Base-by-base conservation (phyloP, 2,797 vertebrate genomes). In the Alcedo quadribrachys region DNA sequence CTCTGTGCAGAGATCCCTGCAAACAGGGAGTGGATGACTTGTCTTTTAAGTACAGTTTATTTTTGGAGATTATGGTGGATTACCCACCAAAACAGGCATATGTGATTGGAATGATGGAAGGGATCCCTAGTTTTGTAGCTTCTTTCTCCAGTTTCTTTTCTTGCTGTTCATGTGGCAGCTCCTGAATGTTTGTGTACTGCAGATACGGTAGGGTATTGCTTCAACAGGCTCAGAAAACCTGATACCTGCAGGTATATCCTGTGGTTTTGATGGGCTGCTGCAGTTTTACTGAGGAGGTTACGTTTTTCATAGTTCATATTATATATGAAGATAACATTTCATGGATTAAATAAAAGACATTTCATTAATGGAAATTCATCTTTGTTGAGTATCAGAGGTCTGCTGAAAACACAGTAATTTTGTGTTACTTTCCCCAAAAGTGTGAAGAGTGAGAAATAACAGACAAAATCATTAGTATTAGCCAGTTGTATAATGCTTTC, bases 1-100 rank as follows among this genome's bases (percentile, higher is more conserved):
- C 53, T 88, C 30, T 58, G 0, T 13, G 17, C 16, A 45, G 71
- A 55, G 85, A 25, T 66, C 43, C 66, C 73, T 82, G 88, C 71
- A 81, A 60, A 90, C 25, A 85, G 35, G 37, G 50, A 82, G 62
- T 5, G 32, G 58, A 68, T 92, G 89, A 60, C 32, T 86, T 30
- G 51, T 55, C 30, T 74, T 70, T 80, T 32, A 81, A 75, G 14
- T 24, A 48, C 46, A 89, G 93, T 65, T 91, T 89, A 51, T 68
- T 95, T 96, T 92, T 89, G 54, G 81, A 94, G 58, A 65, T 78
- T 58, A 65, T 46, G 33, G 21, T 80, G 75, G 71, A 87, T 94
- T 87, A 61, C 37, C 33, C 32, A 35, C 69, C 51, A n/a, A 45
- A 93, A 86, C 83, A 51, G 43, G 48, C 15, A 0, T 9, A 27